phyloP scores from a whole-genome alignment of 1,140 invertebrate species.

The Drosophila takahashii region DNA sequence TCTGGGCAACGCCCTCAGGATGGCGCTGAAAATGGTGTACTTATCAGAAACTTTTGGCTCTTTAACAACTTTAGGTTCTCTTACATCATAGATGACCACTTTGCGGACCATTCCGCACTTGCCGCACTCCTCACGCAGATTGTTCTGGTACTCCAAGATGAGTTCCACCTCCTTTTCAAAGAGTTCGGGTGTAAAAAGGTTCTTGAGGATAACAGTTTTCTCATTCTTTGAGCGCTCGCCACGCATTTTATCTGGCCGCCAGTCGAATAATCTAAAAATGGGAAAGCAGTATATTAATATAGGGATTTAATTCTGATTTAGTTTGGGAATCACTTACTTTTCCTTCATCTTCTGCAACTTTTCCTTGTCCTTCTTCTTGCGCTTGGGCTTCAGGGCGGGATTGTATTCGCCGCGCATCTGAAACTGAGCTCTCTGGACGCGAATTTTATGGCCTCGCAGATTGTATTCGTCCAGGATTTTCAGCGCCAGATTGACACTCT shows the following conservation, averaged over 20 bases:
- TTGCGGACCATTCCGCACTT: slow-evolving; percentile 98
- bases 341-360: slow-evolving; percentile 97
- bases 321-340: slow-evolving; percentile 87
- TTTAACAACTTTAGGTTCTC: slow-evolving; percentile 75
- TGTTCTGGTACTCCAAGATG: slow-evolving; percentile 96
- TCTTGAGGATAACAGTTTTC: slow-evolving; percentile 96
- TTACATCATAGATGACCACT: slow-evolving; percentile 96
- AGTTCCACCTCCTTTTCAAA: slow-evolving; percentile 95
- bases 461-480: slow-evolving; percentile 96
- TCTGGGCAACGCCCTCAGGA: slow-evolving; percentile 96
- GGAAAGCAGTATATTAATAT: neutral
- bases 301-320: no score
- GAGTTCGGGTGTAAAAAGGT: slow-evolving; percentile 95
- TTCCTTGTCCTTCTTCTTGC: slow-evolving; percentile 95
- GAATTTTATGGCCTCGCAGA: slow-evolving; percentile 91
- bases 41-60: neutral
- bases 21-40: slow-evolving; percentile 89
- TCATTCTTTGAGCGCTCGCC: slow-evolving; percentile 95
- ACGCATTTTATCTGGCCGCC: slow-evolving; percentile 96
- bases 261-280: slow-evolving; percentile 93
- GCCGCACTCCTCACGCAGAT: slow-evolving; percentile 93
- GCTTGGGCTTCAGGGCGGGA: slow-evolving; percentile 96
- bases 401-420: slow-evolving; percentile 98
- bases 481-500: slow-evolving; percentile 97
- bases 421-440: slow-evolving; percentile 97